Evolutionary conservation across 2,113 vertebrate species (phyloP), one percentile per base, ranked within the genome.

Genomic region (Campylorhamphus procurvoides): DNA sequence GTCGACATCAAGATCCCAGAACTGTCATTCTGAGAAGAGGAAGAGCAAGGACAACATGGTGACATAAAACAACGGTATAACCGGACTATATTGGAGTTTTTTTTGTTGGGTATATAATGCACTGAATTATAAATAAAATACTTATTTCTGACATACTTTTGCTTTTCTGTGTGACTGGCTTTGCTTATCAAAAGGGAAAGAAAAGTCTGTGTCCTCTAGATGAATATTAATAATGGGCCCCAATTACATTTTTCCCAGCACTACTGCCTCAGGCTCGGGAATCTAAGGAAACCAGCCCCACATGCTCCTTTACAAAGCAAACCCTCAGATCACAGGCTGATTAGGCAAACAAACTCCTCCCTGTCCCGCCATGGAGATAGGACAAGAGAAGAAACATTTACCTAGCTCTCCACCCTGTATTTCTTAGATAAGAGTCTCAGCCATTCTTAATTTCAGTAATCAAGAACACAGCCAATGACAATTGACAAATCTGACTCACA

Each of bases 1-100:
- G 74, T 74, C 27, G 31, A 94, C 97, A 88, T 96, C 82, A 77
- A 60, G 96, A 87, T 93, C 92, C 94, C 94, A 87, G 59, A 91
- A 96, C 96, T 97, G 97, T 97, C 88, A 47, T 93, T 84, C 52
- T 79, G 78, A 95, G 78, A 96, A 62, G 64, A 95, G 35, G 56
- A 83, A 92, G 78, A 93, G 28, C 17, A 58, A 75, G 44, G 46
- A 84, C 56, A 84, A 83, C 76, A 62, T 7, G 20, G 52, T 93
- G 76, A 89, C 89, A 94, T 60, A 85, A 88, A 96, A 91, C n/a
- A 89, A 94, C 74, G 56, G 47, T 82, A 87, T 78, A 88, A 78
- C 22, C 47, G 59, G 76, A 60, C 50, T 73, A 3, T 59, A 56
- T 66, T 78, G 89, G 37, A 12, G 4, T 40, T 60, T 72, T 72